Evolutionary conservation across 64 coral and sea anemone genomes (phyloP).

Genomic region (Montipora cactus): DNA sequence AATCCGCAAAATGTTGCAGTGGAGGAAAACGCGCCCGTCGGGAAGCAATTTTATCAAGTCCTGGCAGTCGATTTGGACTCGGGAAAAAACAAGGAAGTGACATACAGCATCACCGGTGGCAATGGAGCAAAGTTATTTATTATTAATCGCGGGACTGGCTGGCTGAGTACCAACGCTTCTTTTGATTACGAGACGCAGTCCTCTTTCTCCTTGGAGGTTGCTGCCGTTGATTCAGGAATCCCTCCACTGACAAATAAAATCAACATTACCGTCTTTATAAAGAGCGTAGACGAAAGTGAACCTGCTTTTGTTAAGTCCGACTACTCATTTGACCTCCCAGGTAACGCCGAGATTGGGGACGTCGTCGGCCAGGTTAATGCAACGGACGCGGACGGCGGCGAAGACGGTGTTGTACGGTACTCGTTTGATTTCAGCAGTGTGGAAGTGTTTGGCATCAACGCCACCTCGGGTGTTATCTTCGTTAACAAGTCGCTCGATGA

Average conservation of each 20-base stretch:
- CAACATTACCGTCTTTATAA: conserved; percentile 63
- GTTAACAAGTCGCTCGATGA: conserved; percentile 81
- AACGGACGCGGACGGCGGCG: conserved; percentile 71
- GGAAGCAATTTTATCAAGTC: conserved; percentile 48
- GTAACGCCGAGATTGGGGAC: conserved; percentile 76
- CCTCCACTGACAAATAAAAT: conserved; percentile 41
- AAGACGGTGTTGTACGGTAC: conserved; percentile 76
- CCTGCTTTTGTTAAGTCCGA: conserved; percentile 63
- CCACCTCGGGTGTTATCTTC: conserved; percentile 76
- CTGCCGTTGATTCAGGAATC: conserved; percentile 69
- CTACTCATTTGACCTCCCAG: conserved; percentile 79
- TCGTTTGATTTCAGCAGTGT: conserved; percentile 55
- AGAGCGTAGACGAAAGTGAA: conserved; percentile 71
- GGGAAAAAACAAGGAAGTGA: conserved; percentile 56
- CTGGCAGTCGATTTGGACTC: conserved; percentile 80
- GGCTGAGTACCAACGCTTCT: conserved; percentile 69
- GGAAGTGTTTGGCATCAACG: conserved; percentile 77
- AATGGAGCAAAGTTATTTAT: conserved; percentile 68
- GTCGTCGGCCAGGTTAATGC: conserved; percentile 81
- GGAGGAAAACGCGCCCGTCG: conserved; percentile 29
- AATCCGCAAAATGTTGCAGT: conserved; percentile 55
- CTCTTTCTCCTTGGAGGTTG: conserved; percentile 57
- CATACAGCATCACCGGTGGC: conserved; percentile 76
- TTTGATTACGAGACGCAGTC: conserved; percentile 79
- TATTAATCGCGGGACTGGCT: conserved; percentile 70